A percentile compares a stretch with the other conserved stretches of the same genome.
phyloP scores from a whole-genome alignment of 37 sponge, comb jelly and placozoan species.

The Geodia barretti region DNA sequence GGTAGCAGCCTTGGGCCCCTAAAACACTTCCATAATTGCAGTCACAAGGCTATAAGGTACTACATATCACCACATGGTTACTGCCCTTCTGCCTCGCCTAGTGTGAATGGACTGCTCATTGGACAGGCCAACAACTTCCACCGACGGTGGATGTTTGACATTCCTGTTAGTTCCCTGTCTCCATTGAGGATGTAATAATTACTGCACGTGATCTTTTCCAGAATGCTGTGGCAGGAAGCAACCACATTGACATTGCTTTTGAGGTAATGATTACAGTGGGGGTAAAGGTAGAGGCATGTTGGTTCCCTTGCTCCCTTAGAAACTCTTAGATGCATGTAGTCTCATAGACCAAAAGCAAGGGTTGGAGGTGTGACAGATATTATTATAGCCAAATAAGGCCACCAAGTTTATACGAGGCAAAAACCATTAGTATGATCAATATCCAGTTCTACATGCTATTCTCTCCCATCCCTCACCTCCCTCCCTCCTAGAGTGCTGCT shows the following conservation, averaged over 20 bases:
- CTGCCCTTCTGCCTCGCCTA: neutral
- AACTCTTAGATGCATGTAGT: no score
- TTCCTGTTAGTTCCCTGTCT: constrained; percentile 71
- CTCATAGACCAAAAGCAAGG: no score
- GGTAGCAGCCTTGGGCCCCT: no score
- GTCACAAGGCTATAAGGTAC: neutral
- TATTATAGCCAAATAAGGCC: no score
- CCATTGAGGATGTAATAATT: no score
- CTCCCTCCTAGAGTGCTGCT: constrained; percentile 3
- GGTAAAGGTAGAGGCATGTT: no score
- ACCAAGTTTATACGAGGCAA: no score
- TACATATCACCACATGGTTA: neutral
- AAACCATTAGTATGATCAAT: no score
- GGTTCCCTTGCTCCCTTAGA: no score
- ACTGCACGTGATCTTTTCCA: no score
- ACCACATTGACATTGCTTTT: constrained; percentile 48
- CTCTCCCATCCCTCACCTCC: neutral
- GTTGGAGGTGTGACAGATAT: no score
- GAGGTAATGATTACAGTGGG: no score
- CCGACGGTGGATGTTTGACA: constrained; percentile 63
- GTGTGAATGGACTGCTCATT: constrained; percentile 40
- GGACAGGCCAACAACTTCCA: constrained; percentile 57
- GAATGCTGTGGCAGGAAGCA: constrained; percentile 21
- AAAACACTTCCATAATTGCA: neutral
- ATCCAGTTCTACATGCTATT: neutral